Base-by-base conservation (phyloP, 2,888 invertebrate genomes). In the Gisinianus flammeolus region DNA sequence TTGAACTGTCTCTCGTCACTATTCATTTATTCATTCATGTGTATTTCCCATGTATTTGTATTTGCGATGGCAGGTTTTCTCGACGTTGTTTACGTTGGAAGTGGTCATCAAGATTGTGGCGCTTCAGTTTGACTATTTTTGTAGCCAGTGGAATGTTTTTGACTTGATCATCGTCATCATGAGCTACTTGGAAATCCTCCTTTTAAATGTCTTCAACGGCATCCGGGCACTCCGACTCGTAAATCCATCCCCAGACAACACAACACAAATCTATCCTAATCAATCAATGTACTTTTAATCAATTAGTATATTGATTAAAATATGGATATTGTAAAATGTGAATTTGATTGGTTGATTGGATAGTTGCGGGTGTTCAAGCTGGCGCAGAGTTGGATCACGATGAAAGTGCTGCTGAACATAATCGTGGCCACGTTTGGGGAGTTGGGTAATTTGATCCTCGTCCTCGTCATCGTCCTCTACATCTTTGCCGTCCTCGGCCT, bases 381-480 rank as follows among this genome's bases (percentile, higher is more conserved):
- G 86, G 97, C 97, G 82, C 97, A 97, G 88, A 96, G 96, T 58
- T 97, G 97, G 97, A 94, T 96, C 85, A 97, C 97, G 81, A 97
- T 97, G 97, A 94, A 96, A 89, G 94, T 97, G 85, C 90, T 97
- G 82, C 91, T 97, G 87, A 95, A 95, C 89, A 97, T 97, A 87
- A 97, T 97, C 87, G 94, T 96, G 88, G 95, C 95, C 86, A 95
- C 97, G 77, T 93, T 97, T 87, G 96, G 96, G 86, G 96, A 97
- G 85, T 91, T 97, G 85, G 97, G 96, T 88, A 97, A 97, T 89
- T 91, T 97, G 86, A 96, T 96, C 80, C 92, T 97, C 87, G 95
- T 97, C 86, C 91, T 97, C 87, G 93, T 94, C 85, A 96, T 97
- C 89, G 94, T 78, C 0, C 31, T 78, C 2, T 78, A 78, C 58